A percentile compares a stretch with the other conserved stretches of the same genome.
phyloP scores from a whole-genome alignment of 2,888 invertebrate species.

The Philhelius pedissequus region DNA sequence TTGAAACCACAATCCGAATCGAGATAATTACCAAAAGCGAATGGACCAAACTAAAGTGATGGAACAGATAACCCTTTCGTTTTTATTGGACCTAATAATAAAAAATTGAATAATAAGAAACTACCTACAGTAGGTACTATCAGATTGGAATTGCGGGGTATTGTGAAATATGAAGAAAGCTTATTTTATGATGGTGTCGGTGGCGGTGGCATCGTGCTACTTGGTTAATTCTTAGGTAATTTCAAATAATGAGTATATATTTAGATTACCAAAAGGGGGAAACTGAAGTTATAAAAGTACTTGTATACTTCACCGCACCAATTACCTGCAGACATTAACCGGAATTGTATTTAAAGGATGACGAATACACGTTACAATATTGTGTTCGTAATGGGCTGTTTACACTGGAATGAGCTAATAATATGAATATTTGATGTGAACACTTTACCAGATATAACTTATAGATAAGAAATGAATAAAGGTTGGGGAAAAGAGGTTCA shows the following conservation, averaged over 20 bases:
- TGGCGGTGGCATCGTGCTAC: not conserved
- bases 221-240: slow-evolving; percentile 9
- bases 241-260: not conserved
- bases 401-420: not conserved
- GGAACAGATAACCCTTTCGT: slow-evolving; percentile 29
- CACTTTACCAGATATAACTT: too few species aligned
- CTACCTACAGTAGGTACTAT: too few species aligned
- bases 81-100: slow-evolving; percentile 37
- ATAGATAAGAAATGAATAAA: too few species aligned
- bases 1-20: slow-evolving; percentile 49
- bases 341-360: not conserved
- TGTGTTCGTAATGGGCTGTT: too few species aligned
- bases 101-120: slow-evolving; percentile 42
- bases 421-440: too few species aligned
- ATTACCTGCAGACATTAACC: not conserved
- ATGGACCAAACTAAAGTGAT: slow-evolving; percentile 29
- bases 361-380: not conserved
- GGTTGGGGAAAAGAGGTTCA: too few species aligned
- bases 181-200: not conserved
- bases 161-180: slow-evolving; percentile 22
- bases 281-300: not conserved
- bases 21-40: slow-evolving; percentile 38
- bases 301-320: too few species aligned
- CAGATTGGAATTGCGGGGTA: not conserved
- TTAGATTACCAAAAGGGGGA: not conserved